These are phyloP conservation scores for Mesaphorura yosii DNA, from an alignment of 1,140 invertebrate species.

Conservation along the genomic window DNA sequence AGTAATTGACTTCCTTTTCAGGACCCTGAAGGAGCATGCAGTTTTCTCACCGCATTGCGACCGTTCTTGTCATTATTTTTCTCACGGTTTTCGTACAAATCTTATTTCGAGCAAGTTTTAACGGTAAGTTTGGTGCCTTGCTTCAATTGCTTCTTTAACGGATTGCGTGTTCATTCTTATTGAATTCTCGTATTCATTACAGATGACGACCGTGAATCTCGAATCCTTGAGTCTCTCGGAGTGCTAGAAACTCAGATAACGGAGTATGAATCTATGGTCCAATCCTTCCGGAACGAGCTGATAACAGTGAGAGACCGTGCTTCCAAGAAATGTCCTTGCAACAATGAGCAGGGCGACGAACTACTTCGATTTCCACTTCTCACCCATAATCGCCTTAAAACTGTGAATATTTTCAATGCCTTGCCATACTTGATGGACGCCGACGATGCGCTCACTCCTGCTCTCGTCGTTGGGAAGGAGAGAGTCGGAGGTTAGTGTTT, in stretches of 20 bases:
- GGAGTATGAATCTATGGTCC: constrained; percentile 23
- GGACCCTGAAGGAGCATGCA: constrained; percentile 16
- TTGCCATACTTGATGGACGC: constrained; percentile 74
- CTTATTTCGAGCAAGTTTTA: constrained; percentile 8
- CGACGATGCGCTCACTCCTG: constrained; percentile 61
- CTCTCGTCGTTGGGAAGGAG: constrained; percentile 61
- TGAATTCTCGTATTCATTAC: neutral
- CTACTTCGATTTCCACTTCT: neutral
- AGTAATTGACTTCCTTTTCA: neutral
- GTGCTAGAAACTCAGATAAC: constrained; percentile 23
- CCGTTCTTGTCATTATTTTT: constrained; percentile 13
- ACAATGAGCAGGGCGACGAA: neutral
- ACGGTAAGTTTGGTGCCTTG: neutral
- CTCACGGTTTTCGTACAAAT: constrained; percentile 18
- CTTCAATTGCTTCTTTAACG: neutral
- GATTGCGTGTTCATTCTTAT: neutral
- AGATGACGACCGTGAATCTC: constrained; percentile 26
- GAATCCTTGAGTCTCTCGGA: constrained; percentile 21
- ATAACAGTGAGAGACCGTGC: constrained; percentile 4
- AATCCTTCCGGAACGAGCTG: constrained; percentile 18
- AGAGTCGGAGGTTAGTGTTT: constrained; percentile 49
- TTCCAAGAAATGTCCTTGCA: neutral
- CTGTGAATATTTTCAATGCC: constrained; percentile 55
- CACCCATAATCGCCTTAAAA: constrained; percentile 23
- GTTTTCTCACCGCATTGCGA: constrained; percentile 26